Base-by-base conservation (phyloP, 2,797 vertebrate genomes). In the Sebastes matsubarae region DNA sequence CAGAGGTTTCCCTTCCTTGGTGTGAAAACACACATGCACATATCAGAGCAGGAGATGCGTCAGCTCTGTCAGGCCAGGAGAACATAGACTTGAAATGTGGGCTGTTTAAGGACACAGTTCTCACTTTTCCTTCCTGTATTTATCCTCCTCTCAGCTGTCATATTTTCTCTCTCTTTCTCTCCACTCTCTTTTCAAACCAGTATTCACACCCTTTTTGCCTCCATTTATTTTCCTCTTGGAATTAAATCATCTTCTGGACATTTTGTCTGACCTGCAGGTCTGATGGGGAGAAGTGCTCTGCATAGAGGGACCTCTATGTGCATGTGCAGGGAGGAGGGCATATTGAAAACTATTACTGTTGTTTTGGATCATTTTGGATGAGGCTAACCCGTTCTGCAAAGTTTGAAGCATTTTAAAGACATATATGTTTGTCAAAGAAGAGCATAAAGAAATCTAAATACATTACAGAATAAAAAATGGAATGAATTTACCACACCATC, bases 181-280 rank as follows among this genome's bases (percentile, higher is more conserved):
- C 27, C 52, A 11, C 65, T 22, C 57, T 30, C 57, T 32, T 42
- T 38, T 34, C 12, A 18, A 25, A 29, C 71, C 70, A 30, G 13
- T 46, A 16, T 18, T 46, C 42, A 18, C 16, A 18, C 46, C 18
- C 16, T 50, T 50, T 38, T 50, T 50, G 42, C 16, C 42, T 20
- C 42, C 16, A 13, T 68, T 68, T 84, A 13, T 68, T 68, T 84
- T 68, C 60, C 77, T 61, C 54, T 72, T 75, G 64, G 74, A 50
- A 68, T 58, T 24, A 29, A 78, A 83, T 88, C 70, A 52, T 88
- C 89, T 77, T 25, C 69, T 50, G 55, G 72, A 67, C 60, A 81
- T 82, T 82, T 83, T 36, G 30, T 30, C 86, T 63, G 66, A 80
- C 73, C 70, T 27, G 16, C 38, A 42, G 24, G 69, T 32, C 85